These are phyloP conservation scores for Ectemnius continuus DNA, from an alignment of 2,888 invertebrate species.

Conservation along the genomic window DNA sequence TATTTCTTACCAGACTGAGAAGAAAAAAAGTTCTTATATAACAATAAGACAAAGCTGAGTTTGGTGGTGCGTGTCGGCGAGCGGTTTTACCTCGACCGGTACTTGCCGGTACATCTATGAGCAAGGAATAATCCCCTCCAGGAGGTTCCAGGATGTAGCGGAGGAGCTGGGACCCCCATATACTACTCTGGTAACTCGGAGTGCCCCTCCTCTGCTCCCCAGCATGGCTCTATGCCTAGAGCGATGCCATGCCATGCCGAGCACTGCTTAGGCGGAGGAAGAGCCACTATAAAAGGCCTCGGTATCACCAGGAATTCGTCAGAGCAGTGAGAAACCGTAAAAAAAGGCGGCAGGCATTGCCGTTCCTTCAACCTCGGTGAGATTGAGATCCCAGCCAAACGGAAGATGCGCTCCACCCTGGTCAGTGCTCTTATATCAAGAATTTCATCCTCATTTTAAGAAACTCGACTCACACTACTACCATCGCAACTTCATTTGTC, in stretches of 20 bases:
- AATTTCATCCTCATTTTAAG: background rate
- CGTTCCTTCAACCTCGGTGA: slow-evolving; percentile 33
- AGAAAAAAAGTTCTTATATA: background rate
- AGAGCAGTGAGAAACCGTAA: slow-evolving; percentile 67
- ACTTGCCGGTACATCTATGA: background rate
- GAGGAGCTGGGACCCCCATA: slow-evolving; percentile 52
- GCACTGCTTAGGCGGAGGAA: slow-evolving; percentile 50
- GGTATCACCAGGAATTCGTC: slow-evolving; percentile 63
- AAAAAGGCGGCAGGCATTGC: slow-evolving; percentile 53
- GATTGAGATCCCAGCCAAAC: slow-evolving; percentile 13
- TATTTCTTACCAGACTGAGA: no score
- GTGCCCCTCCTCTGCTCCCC: slow-evolving; percentile 62
- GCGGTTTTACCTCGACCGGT: slow-evolving; percentile 37
- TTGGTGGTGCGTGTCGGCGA: slow-evolving; percentile 24
- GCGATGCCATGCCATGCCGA: no score
- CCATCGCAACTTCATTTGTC: no score
- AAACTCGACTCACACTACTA: background rate
- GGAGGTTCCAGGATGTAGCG: slow-evolving; percentile 43
- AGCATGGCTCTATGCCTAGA: slow-evolving; percentile 54
- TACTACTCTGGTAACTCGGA: slow-evolving; percentile 33
- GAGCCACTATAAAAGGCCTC: slow-evolving; percentile 70
- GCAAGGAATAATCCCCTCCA: slow-evolving; percentile 45
- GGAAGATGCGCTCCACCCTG: slow-evolving; percentile 59
- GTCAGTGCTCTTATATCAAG: slow-evolving; percentile 52
- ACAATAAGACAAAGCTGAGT: slow-evolving; percentile 16